These are phyloP conservation scores for Vidua chalybeata DNA, from an alignment of 2,113 vertebrate species.

Conservation along the genomic window DNA sequence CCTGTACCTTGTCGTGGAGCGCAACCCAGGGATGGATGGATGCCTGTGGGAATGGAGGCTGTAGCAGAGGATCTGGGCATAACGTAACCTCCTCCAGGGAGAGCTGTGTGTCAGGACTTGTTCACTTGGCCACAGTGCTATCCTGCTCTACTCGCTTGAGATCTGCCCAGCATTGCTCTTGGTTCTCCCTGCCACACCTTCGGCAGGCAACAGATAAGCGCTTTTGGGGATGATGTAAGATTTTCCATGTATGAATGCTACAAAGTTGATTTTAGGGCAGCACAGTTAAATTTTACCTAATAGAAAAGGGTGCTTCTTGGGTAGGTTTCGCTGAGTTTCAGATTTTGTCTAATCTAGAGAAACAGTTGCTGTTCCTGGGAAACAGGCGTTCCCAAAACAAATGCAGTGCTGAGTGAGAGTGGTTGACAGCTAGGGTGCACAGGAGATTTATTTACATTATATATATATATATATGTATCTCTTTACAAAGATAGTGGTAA, in stretches of 20 bases:
- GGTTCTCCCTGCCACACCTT: slow-evolving; percentile 29
- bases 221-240: slow-evolving; percentile 11
- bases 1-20: background rate
- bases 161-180: background rate
- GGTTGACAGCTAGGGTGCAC: background rate
- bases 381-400: background rate
- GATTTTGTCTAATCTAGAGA: background rate
- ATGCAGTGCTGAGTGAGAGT: background rate
- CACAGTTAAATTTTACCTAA: background rate
- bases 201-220: background rate
- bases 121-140: background rate
- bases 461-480: background rate
- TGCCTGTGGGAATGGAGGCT: slow-evolving; percentile 46
- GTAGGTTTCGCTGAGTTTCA: background rate
- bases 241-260: background rate
- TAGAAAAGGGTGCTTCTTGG: background rate
- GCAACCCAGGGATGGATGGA: background rate
- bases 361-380: background rate
- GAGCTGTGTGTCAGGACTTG: slow-evolving; percentile 45
- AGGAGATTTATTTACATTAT: background rate
- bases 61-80: background rate
- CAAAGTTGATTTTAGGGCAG: background rate
- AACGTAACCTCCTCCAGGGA: background rate
- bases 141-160: background rate
- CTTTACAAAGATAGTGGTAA: background rate